phyloP scores from a whole-genome alignment of 2,113 vertebrate genomes.

The Benitochromis conjunctus region DNA sequence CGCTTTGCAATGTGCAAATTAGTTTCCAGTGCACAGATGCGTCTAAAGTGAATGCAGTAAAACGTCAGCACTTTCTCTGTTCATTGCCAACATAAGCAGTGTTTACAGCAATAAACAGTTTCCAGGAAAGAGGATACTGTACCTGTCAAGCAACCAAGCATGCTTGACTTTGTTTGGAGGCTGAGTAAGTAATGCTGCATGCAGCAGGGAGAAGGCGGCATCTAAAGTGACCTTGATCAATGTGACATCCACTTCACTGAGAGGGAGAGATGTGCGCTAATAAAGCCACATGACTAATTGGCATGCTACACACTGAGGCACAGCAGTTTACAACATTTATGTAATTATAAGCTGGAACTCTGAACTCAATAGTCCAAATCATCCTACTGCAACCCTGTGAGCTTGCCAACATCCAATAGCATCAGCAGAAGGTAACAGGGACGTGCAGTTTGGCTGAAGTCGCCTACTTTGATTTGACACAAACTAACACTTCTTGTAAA shows the following conservation, averaged over 20 bases:
- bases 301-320: constrained; percentile 17
- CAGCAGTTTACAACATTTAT: background rate
- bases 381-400: background rate
- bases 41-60: background rate
- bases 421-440: background rate
- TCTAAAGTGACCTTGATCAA: background rate
- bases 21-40: constrained; percentile 3
- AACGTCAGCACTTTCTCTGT: background rate
- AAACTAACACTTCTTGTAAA: background rate
- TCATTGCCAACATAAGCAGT: background rate
- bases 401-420: background rate
- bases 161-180: background rate
- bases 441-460: background rate
- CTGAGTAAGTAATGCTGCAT: background rate
- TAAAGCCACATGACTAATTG: constrained; percentile 2
- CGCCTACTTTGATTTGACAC: background rate
- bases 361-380: background rate
- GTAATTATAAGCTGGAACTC: background rate
- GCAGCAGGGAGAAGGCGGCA: background rate
- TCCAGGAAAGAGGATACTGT: background rate
- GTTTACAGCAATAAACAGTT: background rate
- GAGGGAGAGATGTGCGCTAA: constrained; percentile 6
- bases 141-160: background rate
- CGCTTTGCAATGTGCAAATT: constrained; percentile 1
- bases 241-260: background rate